These are phyloP conservation scores for Erythrolamprus reginae DNA, from an alignment of 2,113 vertebrate species.

Conservation along the genomic window DNA sequence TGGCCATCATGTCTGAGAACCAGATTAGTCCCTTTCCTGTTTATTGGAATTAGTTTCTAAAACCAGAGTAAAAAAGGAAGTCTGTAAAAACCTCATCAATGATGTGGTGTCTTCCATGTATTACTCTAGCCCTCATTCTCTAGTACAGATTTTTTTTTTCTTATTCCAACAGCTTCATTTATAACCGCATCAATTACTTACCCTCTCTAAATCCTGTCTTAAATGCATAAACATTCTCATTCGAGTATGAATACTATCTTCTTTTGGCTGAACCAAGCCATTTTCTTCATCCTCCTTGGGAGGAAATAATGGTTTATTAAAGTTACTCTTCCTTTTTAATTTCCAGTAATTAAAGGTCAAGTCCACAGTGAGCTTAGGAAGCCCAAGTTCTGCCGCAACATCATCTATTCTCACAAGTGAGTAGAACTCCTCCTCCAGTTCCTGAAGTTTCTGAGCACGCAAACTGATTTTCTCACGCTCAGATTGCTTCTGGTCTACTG, in stretches of 20 bases:
- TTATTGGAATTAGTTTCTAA: background rate
- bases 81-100: background rate
- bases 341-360: constrained; percentile 99
- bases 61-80: background rate
- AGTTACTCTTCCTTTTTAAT: constrained; percentile 91
- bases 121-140: background rate
- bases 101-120: background rate
- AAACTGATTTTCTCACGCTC: constrained; percentile 84
- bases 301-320: constrained; percentile 91
- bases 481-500: constrained; percentile 76
- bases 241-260: constrained; percentile 93
- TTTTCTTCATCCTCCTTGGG: constrained; percentile 91
- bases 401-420: constrained; percentile 80
- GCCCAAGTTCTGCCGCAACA: constrained; percentile 77
- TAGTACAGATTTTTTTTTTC: background rate
- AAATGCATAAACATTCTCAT: constrained; percentile 99
- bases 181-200: constrained; percentile 59
- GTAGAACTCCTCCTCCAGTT: constrained; percentile 94
- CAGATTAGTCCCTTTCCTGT: background rate
- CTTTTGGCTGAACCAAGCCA: constrained; percentile 85
- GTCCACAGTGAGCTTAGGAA: constrained; percentile 78
- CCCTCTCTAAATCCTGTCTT: constrained; percentile 94
- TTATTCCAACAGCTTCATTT: background rate
- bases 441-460: constrained; percentile 88
- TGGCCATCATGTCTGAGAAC: background rate